These are phyloP conservation scores for Poeciliopsis presidionis DNA, from an alignment of 2,797 vertebrate genomes.

Conservation along the genomic window DNA sequence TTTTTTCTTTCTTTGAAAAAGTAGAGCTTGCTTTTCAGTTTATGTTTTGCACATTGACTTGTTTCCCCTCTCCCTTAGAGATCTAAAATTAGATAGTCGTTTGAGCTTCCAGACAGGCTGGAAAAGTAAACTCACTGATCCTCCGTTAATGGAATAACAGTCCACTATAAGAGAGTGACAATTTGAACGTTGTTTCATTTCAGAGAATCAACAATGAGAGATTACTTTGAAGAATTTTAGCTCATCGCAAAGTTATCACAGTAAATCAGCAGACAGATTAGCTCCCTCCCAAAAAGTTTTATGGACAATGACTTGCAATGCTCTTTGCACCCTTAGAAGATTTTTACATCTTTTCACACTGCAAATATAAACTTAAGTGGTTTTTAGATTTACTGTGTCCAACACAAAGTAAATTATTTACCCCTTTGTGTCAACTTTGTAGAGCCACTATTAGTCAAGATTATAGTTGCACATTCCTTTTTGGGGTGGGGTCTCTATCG, in stretches of 20 bases:
- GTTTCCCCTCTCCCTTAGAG: conserved; percentile 36
- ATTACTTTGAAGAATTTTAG: not conserved
- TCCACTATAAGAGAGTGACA: conserved; percentile 29
- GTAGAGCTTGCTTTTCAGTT: not conserved
- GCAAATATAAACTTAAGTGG: not conserved
- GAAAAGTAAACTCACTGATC: conserved; percentile 55
- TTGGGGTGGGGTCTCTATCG: not conserved
- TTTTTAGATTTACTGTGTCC: not conserved
- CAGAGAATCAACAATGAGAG: not conserved
- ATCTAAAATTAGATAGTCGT: conserved; percentile 70
- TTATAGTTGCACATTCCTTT: not conserved
- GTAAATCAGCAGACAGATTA: not conserved
- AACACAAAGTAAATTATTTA: not conserved
- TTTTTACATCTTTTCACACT: not conserved
- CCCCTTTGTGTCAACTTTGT: not conserved
- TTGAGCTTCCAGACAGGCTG: conserved; percentile 58
- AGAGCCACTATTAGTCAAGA: not conserved
- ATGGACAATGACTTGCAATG: not conserved
- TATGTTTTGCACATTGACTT: conserved; percentile 42
- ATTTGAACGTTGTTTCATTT: conserved; percentile 15
- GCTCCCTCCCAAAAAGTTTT: not conserved
- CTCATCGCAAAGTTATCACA: not conserved
- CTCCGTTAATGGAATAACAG: conserved; percentile 51
- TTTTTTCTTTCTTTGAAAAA: not conserved
- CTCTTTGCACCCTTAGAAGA: not conserved